Conservation (phyloP, 2,113 vertebrate genomes). For the Grallaria varia region DNA sequence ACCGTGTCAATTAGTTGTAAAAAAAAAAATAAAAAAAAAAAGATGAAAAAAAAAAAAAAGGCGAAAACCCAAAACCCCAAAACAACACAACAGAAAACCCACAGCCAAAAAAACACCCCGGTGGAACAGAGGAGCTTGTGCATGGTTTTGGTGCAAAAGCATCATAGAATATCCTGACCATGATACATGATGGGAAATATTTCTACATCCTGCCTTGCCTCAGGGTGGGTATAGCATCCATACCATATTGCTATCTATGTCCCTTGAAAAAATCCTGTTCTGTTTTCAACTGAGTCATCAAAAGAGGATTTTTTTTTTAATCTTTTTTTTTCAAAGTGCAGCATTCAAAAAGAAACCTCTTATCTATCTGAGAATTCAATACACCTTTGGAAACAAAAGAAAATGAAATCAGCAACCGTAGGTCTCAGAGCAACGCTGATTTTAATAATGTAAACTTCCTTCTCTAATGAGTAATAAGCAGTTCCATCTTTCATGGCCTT, state of each 20-base stretch:
- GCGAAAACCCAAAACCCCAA: not conserved
- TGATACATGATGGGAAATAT: not conserved
- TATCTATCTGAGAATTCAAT: slow-evolving; percentile 15
- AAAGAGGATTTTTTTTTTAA: not conserved
- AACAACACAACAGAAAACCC: not conserved
- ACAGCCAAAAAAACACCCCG: not conserved
- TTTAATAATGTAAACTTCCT: slow-evolving; percentile 61
- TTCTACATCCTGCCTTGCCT: not conserved
- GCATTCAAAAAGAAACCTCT: slow-evolving; percentile 1
- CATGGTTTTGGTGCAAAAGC: not conserved
- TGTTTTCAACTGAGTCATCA: slow-evolving; percentile 23
- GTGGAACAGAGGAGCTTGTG: not conserved
- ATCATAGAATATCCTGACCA: not conserved
- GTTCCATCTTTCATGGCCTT: slow-evolving; percentile 51
- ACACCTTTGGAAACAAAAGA: slow-evolving; percentile 36
- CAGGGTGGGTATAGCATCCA: not conserved
- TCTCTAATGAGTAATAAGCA: slow-evolving; percentile 61
- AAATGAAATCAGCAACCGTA: not conserved
- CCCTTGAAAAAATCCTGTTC: slow-evolving; percentile 1
- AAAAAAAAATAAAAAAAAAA: not conserved
- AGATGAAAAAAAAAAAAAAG: not conserved
- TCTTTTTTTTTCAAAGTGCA: not conserved
- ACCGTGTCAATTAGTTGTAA: slow-evolving; percentile 19
- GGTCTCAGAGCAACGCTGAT: slow-evolving; percentile 37
- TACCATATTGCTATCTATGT: not conserved